Conservation (phyloP, 2,113 vertebrate genomes). For the Cottus gobio region DNA sequence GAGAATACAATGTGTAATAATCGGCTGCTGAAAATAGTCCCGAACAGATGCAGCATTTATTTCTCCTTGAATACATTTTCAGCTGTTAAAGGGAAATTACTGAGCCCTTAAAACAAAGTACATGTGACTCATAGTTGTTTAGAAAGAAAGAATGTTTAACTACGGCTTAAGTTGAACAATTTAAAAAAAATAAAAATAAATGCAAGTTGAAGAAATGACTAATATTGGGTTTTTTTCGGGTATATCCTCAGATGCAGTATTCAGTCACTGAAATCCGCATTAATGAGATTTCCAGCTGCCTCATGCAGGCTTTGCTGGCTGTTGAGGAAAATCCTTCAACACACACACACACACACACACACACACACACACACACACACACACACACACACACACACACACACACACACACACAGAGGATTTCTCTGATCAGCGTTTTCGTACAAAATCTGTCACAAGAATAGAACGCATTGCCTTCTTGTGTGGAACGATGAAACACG, state of each 20-base stretch:
- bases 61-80: background rate
- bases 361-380: too few species aligned
- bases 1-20: background rate
- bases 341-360: too few species aligned
- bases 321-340: conserved; percentile 23
- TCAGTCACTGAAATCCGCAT: conserved; percentile 23
- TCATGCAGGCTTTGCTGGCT: conserved; percentile 33
- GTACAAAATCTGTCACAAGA: conserved; percentile 26
- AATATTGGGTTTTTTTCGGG: conserved; percentile 13
- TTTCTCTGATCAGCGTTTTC: conserved; percentile 48
- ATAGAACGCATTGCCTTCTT: conserved; percentile 21
- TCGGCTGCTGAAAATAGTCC: background rate
- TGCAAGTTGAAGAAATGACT: background rate
- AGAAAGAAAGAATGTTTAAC: background rate
- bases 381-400: too few species aligned
- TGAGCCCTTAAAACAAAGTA: background rate
- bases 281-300: conserved; percentile 38
- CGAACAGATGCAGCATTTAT: background rate
- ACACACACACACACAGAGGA: conserved; percentile 28
- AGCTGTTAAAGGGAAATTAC: background rate
- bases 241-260: conserved; percentile 30
- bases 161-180: background rate
- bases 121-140: background rate
- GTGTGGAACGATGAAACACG: conserved; percentile 22
- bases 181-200: background rate